phyloP scores from a whole-genome alignment of 2,888 invertebrate species.

The Meandrusa payeni region DNA sequence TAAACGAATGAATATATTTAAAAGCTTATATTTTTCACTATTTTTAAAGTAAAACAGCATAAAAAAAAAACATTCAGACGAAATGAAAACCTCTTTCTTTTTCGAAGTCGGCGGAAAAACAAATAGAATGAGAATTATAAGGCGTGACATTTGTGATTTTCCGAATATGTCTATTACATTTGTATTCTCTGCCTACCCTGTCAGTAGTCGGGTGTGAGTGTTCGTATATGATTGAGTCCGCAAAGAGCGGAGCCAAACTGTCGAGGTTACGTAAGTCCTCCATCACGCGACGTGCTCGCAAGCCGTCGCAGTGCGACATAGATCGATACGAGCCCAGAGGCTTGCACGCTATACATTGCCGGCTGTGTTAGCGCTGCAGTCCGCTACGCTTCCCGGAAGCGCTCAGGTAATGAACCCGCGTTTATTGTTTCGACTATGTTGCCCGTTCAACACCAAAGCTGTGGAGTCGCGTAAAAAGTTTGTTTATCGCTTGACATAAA shows the following conservation, averaged over 20 bases:
- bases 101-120: too few relatives aligned
- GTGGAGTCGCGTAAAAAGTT: not conserved
- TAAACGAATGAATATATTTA: too few relatives aligned
- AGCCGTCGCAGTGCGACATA: conserved; percentile 38
- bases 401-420: conserved; percentile 3
- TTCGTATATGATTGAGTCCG: not conserved
- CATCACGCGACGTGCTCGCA: conserved; percentile 26
- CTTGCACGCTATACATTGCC: conserved; percentile 17
- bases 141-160: too few relatives aligned
- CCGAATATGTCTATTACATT: too few relatives aligned
- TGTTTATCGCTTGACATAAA: not conserved
- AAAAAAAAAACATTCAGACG: too few relatives aligned
- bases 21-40: too few relatives aligned
- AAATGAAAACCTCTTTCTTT: too few relatives aligned
- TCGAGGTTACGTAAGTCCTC: conserved; percentile 13
- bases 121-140: too few relatives aligned
- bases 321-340: conserved; percentile 32
- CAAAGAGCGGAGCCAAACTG: conserved; percentile 1
- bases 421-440: not conserved
- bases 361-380: not conserved
- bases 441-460: not conserved
- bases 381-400: conserved; percentile 10
- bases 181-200: too few relatives aligned
- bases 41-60: too few relatives aligned
- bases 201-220: too few relatives aligned